A percentile compares a stretch with the other conserved stretches of the same genome.
phyloP scores from a whole-genome alignment of 2,113 vertebrate genomes.

The Atlantisia rogersi region DNA sequence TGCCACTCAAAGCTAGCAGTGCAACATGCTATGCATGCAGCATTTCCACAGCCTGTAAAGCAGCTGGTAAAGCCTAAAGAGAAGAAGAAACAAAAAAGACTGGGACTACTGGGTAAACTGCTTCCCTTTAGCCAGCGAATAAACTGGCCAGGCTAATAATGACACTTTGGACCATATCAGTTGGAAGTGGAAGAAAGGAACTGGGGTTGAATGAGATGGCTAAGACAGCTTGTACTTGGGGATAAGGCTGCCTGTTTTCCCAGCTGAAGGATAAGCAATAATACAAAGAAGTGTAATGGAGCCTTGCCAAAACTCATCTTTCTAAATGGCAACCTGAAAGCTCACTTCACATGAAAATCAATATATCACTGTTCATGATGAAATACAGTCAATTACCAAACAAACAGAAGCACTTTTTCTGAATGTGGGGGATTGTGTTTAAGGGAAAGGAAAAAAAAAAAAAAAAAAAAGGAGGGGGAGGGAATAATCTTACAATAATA shows the following conservation, averaged over 20 bases:
- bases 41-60: neutral
- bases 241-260: neutral
- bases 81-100: neutral
- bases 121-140: neutral
- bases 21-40: neutral
- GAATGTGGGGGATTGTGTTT: fast-evolving
- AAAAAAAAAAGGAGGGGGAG: neutral
- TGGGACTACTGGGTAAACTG: neutral
- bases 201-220: neutral
- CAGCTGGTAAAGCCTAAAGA: neutral
- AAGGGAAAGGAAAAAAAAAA: neutral
- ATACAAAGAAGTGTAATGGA: neutral
- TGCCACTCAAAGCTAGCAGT: neutral
- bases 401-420: neutral
- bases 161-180: neutral
- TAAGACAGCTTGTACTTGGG: neutral
- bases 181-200: neutral
- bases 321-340: conserved; percentile 23
- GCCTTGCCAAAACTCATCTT: conserved; percentile 13
- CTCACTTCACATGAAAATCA: conserved; percentile 1
- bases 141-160: neutral
- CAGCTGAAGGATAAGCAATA: neutral
- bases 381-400: neutral
- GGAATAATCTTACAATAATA: neutral
- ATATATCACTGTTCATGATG: neutral